Evolutionary conservation across 2,888 invertebrate species (phyloP).

Genomic region (Agrenia bidenticulata): DNA sequence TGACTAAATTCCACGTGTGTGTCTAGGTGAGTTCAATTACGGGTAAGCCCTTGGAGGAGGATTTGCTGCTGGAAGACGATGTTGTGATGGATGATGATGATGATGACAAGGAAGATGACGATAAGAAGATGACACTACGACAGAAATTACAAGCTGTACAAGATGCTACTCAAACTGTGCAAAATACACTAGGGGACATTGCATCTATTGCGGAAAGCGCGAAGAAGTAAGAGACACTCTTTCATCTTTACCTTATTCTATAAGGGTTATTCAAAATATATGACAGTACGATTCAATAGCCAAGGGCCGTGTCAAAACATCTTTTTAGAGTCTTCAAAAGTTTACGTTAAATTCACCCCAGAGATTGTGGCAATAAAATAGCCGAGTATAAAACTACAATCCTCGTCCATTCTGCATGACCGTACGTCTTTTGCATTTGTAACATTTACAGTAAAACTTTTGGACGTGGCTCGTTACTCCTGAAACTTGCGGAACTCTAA

Average conservation of each 20-base stretch:
- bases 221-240: conserved; percentile 90
- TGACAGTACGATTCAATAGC: no score
- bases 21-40: conserved; percentile 57
- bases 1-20: not conserved
- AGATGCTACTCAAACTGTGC: conserved; percentile 94
- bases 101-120: conserved; percentile 79
- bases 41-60: conserved; percentile 51
- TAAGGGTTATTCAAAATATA: no score
- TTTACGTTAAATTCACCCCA: not conserved
- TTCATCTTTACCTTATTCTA: not conserved
- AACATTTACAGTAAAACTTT: no score
- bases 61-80: conserved; percentile 54
- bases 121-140: conserved; percentile 92
- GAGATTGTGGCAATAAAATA: no score
- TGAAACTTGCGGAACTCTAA: no score
- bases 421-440: no score
- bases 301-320: no score
- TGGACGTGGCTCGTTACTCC: no score
- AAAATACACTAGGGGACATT: conserved; percentile 90
- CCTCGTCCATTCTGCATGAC: no score
- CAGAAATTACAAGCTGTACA: conserved; percentile 92
- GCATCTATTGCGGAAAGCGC: conserved; percentile 92
- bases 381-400: no score
- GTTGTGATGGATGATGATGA: conserved; percentile 75
- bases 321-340: not conserved